phyloP scores from a whole-genome alignment of 2,888 invertebrate species.

The Folsomia manolachei region DNA sequence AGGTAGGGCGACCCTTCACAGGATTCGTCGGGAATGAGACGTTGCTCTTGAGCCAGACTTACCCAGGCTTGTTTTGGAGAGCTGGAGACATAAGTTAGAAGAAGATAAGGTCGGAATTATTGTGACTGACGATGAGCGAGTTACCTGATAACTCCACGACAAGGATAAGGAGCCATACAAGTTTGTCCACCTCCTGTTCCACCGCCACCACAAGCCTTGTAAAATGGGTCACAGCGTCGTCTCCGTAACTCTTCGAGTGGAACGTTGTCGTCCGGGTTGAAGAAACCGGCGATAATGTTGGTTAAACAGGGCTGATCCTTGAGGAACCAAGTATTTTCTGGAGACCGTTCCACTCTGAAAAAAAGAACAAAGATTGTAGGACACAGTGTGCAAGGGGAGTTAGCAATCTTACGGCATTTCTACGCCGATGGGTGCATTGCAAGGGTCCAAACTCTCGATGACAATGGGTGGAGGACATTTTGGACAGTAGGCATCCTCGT shows the following conservation, averaged over 20 bases:
- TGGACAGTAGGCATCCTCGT: slow-evolving; percentile 23
- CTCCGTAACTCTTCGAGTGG: slow-evolving; percentile 26
- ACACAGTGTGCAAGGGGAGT: too few relatives aligned
- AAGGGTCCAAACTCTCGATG: slow-evolving; percentile 27
- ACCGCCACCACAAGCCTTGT: slow-evolving; percentile 31
- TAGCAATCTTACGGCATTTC: slow-evolving; percentile 33
- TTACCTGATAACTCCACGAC: slow-evolving; percentile 41
- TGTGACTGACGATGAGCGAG: background rate
- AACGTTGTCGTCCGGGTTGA: slow-evolving; percentile 46
- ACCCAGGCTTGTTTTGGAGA: slow-evolving; percentile 33
- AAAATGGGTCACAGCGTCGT: slow-evolving; percentile 38
- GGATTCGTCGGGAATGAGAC: slow-evolving; percentile 14
- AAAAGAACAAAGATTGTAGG: background rate
- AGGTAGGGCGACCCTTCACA: slow-evolving; percentile 33
- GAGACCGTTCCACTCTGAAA: slow-evolving; percentile 5
- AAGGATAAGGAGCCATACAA: slow-evolving; percentile 40
- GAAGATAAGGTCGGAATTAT: background rate
- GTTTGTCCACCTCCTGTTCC: too few relatives aligned
- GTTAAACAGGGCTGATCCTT: slow-evolving; percentile 37
- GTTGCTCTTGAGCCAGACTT: slow-evolving; percentile 31
- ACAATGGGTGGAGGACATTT: slow-evolving; percentile 25
- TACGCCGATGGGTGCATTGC: slow-evolving; percentile 28
- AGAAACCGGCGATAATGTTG: slow-evolving; percentile 40
- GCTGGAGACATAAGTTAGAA: slow-evolving; percentile 4
- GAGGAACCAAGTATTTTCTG: slow-evolving; percentile 25